Base-by-base conservation (phyloP, 2,113 vertebrate species). In the Puma concolor region DNA sequence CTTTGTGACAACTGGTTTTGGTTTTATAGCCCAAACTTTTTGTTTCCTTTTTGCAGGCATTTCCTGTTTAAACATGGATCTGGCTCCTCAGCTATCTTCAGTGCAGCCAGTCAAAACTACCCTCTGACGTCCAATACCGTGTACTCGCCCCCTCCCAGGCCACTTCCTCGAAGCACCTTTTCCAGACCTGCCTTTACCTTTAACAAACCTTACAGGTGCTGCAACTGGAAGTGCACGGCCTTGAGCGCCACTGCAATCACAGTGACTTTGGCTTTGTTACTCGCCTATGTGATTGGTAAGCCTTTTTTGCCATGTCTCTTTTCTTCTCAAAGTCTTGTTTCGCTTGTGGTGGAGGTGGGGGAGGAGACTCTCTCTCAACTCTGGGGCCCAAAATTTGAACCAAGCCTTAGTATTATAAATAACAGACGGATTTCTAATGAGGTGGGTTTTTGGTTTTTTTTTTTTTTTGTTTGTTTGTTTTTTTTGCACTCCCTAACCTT, bases 31-130 rank as follows among this genome's bases (percentile, higher is more conserved):
- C 0, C 92, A 64, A 3, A 94, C 95, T 88, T 98, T 98, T 67
- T 98, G 31, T 98, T 96, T 97, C 44, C 25, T 98, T 97, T 98
- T 97, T 52, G 0, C 98, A 99, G 99, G 98, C 99, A 99, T 98
- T 99, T 99, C 99, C 99, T 99, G 86, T 99, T 99, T 99, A 99
- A 99, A 97, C 99, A 99, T 4, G 99, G 99, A 97, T 99, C 99
- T 77, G 99, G 99, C 41, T 99, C 99, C 9, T 99, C 99, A 1
- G 99, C 99, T 82, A 99, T 99, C 93, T 99, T 99, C 99, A 99
- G 99, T 25, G 99, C 99, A 64, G 99, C 99, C 91, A 99, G 99
- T 96, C 99, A 99, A 98, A 99, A 99, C 98, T 99, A 99, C 98
- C 99, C 99, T 64, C 98, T 99, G 98, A 99, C 99, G 16, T 99